Percentiles rank a stretch among this genome's conserved stretches.
phyloP scores from a whole-genome alignment of 2,888 invertebrate species.

The Eudemis profundana region DNA sequence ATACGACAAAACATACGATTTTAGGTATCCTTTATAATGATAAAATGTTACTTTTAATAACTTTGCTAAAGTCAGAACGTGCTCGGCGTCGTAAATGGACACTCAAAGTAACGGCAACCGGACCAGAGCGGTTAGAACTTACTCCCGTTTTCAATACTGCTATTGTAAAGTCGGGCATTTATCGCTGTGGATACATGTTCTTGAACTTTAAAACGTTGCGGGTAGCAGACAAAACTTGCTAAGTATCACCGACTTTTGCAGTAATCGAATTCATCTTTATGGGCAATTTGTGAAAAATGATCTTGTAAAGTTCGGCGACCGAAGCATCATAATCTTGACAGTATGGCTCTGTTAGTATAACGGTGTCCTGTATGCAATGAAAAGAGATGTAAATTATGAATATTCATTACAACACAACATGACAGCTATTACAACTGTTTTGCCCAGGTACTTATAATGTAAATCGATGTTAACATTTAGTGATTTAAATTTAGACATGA shows the following conservation, averaged over 20 bases:
- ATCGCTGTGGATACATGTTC: conserved; percentile 26
- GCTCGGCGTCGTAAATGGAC: conserved; percentile 27
- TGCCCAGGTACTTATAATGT: conserved; percentile 7
- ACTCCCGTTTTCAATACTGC: conserved; percentile 35
- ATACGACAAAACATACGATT: conserved; percentile 22
- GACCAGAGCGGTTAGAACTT: conserved; percentile 36
- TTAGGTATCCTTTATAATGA: conserved; percentile 18
- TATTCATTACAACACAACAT: neutral
- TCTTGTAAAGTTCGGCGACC: neutral
- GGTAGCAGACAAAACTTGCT: conserved; percentile 11
- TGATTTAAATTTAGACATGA: conserved; percentile 4
- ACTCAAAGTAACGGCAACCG: conserved; percentile 35
- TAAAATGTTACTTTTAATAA: conserved; percentile 42
- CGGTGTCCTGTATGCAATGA: neutral
- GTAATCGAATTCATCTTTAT: conserved; percentile 14
- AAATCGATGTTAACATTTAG: conserved; percentile 17
- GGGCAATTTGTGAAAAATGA: conserved; percentile 2
- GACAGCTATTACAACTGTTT: conserved; percentile 4
- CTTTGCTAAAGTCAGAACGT: conserved; percentile 38
- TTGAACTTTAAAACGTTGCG: conserved; percentile 7
- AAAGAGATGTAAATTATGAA: neutral
- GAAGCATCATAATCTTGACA: neutral
- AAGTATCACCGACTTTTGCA: neutral
- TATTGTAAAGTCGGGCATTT: conserved; percentile 27
- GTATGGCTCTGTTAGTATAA: conserved; percentile 1